Conservation (phyloP, 2,797 vertebrate species). For the Typhlichthys subterraneus region DNA sequence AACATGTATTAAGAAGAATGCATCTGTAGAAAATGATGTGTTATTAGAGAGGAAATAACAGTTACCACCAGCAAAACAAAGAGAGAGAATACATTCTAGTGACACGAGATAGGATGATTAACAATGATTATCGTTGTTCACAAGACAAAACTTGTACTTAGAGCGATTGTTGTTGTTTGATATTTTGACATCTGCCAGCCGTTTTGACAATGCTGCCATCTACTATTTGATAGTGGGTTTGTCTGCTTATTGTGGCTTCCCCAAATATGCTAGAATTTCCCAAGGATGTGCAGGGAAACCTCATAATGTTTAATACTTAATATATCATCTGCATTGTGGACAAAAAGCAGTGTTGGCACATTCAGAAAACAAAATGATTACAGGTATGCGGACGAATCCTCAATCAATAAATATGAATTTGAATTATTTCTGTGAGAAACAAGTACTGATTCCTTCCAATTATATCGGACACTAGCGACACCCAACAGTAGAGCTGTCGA, state of each 20-base stretch:
- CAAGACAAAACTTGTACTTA: constrained; percentile 30
- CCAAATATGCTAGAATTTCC: constrained; percentile 9
- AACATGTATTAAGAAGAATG: constrained; percentile 58
- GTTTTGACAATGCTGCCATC: constrained; percentile 15
- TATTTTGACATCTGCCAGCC: background rate
- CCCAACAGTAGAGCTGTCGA: constrained; percentile 31
- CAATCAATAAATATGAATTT: constrained; percentile 36
- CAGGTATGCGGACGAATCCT: constrained; percentile 21
- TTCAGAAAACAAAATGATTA: constrained; percentile 46
- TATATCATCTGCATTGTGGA: constrained; percentile 26
- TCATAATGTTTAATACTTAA: too few species aligned
- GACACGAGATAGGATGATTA: constrained; percentile 56
- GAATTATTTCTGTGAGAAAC: too few species aligned
- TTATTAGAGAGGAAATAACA: constrained; percentile 68
- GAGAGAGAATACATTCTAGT: constrained; percentile 55
- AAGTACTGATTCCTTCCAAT: too few species aligned
- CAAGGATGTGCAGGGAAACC: constrained; percentile 26
- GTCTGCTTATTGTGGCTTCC: too few species aligned
- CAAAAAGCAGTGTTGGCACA: constrained; percentile 42
- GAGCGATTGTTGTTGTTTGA: background rate
- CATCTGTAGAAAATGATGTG: constrained; percentile 60
- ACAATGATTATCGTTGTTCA: constrained; percentile 32
- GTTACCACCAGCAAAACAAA: constrained; percentile 67
- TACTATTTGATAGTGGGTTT: background rate
- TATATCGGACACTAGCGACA: constrained; percentile 39